These are phyloP conservation scores for Eciton burchellii DNA, from an alignment of 1,140 invertebrate genomes.

Conservation along the genomic window DNA sequence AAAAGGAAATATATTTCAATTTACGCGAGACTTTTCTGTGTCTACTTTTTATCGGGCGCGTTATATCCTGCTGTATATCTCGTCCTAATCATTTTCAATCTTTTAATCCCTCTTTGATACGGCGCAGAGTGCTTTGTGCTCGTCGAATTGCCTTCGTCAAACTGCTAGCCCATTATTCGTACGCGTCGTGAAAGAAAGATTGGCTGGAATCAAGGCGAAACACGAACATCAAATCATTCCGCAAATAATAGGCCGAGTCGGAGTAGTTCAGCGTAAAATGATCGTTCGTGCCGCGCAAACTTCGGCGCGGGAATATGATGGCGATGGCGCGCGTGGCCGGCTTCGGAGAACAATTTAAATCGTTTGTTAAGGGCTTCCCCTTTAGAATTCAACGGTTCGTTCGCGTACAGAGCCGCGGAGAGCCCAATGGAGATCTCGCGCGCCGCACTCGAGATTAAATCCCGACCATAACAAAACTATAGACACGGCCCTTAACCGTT, in stretches of 20 bases:
- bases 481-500: background rate
- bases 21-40: too few species aligned
- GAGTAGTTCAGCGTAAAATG: slow-evolving; percentile 10
- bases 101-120: background rate
- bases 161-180: background rate
- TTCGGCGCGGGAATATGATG: background rate
- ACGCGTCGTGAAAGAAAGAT: background rate
- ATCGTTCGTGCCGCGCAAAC: background rate
- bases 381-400: slow-evolving; percentile 58
- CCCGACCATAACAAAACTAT: slow-evolving; percentile 27
- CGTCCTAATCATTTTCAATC: background rate
- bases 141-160: background rate
- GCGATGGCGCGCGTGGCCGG: background rate
- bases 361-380: slow-evolving; percentile 40
- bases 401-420: background rate
- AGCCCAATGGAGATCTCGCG: background rate
- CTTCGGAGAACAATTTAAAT: slow-evolving; percentile 54
- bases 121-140: background rate
- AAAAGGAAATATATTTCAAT: too few species aligned
- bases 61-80: too few species aligned
- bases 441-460: slow-evolving; percentile 12
- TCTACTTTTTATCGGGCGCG: too few species aligned
- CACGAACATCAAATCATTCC: background rate
- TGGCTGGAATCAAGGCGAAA: background rate
- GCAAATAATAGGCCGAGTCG: background rate